Evolutionary conservation across 2,888 invertebrate genomes (phyloP), one percentile per base, ranked within the genome.

Genomic region (Ormia ochracea): DNA sequence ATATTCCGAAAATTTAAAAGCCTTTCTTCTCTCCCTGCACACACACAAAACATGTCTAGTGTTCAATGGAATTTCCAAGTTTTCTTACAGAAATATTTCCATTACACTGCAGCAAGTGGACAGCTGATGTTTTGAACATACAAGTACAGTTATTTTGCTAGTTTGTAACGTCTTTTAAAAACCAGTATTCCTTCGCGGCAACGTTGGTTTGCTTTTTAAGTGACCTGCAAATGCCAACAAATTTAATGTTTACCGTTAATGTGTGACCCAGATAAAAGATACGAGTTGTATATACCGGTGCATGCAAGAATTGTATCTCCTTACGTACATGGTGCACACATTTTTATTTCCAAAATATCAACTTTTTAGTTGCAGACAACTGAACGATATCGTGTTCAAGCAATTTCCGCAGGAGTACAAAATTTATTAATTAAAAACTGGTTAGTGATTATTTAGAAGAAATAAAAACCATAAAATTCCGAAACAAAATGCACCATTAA

Each of bases 401-500:
- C 54, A 58, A 82, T 83, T 81, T 83, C 80, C 78, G 81, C 80
- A 83, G 77, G 77, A 82, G 80, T 75, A 58, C 56, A 77, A 72
- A 69, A 76, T 81, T 80, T 66, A 78, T 83, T 82, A 82, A 83
- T 86, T 86, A 86, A 86, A 87, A 87, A 87, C 87, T 86, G 87
- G 87, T 87, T 87, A 43, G 33, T n/a, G n/a, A 28, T 43, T 50
- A n/a, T 76, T 61, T 31, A 14, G 26, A 33, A 58, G 63, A 36
- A 75, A 70, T 50, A 58, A n/a, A n/a, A n/a, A n/a, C n/a, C 28
- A 31, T 10, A 23, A 10, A 33, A 45, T 52, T 69, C 19, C 33
- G 73, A 79, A 63, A 70, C 56, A 36, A 38, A 66, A 58, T 31
- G 2, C 14, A 45, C 59, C 41, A 58, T 38, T 48, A 56, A 48